These are phyloP conservation scores for Spongilla lacustris DNA, from an alignment of 37 sponge, comb jelly and placozoan genomes.

Conservation along the genomic window DNA sequence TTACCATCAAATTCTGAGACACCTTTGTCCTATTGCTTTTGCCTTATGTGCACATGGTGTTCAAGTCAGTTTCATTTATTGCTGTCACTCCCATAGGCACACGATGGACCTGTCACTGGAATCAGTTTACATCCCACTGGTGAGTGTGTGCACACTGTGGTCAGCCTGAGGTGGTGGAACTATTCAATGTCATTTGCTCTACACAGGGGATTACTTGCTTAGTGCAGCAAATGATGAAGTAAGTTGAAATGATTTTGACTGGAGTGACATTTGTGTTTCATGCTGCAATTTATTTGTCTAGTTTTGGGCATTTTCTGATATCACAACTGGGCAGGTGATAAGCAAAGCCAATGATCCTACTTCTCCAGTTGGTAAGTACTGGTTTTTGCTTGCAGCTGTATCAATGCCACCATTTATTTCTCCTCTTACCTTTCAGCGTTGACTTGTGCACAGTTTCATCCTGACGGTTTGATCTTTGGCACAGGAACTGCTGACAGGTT, in stretches of 20 bases:
- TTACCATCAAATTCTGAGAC: neutral
- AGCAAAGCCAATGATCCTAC: constrained; percentile 72
- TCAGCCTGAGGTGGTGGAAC: too few species aligned
- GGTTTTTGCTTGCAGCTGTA: neutral
- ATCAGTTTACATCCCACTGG: constrained; percentile 98
- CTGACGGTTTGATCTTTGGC: constrained; percentile 99
- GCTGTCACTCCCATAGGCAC: constrained; percentile 58
- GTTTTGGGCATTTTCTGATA: constrained; percentile 98
- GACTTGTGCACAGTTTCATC: constrained; percentile 99
- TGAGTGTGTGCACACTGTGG: neutral
- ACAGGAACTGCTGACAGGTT: constrained; percentile 96
- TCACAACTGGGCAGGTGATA: constrained; percentile 80
- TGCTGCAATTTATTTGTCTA: constrained; percentile 28
- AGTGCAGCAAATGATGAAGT: constrained; percentile 89
- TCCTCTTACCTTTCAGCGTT: constrained; percentile 48
- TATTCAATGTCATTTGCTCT: neutral
- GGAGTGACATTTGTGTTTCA: neutral
- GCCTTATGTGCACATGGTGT: neutral
- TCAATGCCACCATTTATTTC: neutral
- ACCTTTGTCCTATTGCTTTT: neutral
- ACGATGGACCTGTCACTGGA: constrained; percentile 92
- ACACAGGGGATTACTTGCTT: constrained; percentile 81
- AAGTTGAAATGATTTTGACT: neutral
- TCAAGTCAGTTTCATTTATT: neutral
- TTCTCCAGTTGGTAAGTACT: constrained; percentile 29